Evolutionary conservation across 2,113 vertebrate genomes (phyloP).

Genomic region (Probosciger aterrimus): DNA sequence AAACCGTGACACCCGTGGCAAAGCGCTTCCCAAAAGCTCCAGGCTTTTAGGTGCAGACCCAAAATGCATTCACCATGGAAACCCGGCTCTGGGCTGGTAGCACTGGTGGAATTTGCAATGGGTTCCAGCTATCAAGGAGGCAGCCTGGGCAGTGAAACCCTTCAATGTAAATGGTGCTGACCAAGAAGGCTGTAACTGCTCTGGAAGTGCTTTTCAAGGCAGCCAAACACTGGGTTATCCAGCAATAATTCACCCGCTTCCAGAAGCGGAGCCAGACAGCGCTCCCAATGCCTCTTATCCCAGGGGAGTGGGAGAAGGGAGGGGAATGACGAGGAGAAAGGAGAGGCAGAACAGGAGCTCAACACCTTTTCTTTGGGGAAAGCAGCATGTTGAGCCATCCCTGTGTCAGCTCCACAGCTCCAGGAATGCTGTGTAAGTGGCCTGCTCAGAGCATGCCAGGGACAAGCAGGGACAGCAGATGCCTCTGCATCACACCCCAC

Average conservation of each 20-base stretch:
- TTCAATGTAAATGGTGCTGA: not conserved
- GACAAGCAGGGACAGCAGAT: not conserved
- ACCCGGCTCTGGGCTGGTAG: not conserved
- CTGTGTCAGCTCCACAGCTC: accelerated
- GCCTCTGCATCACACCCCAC: accelerated
- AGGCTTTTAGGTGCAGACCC: not conserved
- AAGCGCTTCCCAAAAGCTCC: not conserved
- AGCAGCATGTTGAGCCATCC: accelerated
- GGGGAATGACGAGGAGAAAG: accelerated
- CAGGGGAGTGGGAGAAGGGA: not conserved
- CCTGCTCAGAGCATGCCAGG: not conserved
- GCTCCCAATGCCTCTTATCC: not conserved
- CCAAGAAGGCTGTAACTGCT: not conserved
- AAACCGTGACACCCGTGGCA: not conserved
- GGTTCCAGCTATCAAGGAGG: not conserved
- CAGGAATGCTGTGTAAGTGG: not conserved
- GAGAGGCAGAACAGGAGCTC: not conserved
- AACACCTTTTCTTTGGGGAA: accelerated
- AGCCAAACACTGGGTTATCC: not conserved
- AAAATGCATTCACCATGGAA: conserved; percentile 11
- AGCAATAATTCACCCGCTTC: not conserved
- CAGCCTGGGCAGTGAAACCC: not conserved
- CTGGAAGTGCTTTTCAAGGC: not conserved
- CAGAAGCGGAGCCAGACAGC: not conserved
- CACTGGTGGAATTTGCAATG: not conserved